Conservation (phyloP, 2,797 vertebrate genomes). For the Selene dorsalis region DNA sequence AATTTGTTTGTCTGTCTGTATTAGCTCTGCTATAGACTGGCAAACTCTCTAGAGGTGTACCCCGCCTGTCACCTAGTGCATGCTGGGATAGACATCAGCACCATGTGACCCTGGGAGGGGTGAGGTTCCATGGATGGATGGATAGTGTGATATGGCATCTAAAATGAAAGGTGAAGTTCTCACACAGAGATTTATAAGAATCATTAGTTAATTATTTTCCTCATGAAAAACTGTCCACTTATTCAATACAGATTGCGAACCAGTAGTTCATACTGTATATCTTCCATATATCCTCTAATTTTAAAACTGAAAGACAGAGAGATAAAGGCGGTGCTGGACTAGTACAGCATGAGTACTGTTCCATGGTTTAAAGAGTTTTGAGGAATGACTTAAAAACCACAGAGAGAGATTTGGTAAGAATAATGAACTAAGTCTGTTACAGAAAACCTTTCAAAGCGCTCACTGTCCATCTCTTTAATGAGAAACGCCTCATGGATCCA, state of each 20-base stretch:
- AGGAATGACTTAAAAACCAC: background rate
- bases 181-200: background rate
- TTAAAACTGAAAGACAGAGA: background rate
- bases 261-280: background rate
- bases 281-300: background rate
- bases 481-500: background rate
- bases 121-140: background rate
- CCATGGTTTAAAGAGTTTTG: background rate
- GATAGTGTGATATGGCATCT: background rate
- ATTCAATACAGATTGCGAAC: background rate
- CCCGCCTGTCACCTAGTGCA: conserved; percentile 33
- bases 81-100: conserved; percentile 40
- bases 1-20: conserved; percentile 38
- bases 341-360: background rate
- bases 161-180: conserved; percentile 11
- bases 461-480: no score
- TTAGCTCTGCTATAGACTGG: conserved; percentile 40
- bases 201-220: background rate
- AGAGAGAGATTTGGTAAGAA: background rate
- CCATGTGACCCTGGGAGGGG: conserved; percentile 5
- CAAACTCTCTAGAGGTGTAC: conserved; percentile 34
- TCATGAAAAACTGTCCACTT: background rate
- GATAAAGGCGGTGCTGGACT: background rate
- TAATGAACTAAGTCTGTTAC: background rate
- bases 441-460: background rate